phyloP scores from a whole-genome alignment of 2,797 vertebrate species.

The Mergus octosetaceus region DNA sequence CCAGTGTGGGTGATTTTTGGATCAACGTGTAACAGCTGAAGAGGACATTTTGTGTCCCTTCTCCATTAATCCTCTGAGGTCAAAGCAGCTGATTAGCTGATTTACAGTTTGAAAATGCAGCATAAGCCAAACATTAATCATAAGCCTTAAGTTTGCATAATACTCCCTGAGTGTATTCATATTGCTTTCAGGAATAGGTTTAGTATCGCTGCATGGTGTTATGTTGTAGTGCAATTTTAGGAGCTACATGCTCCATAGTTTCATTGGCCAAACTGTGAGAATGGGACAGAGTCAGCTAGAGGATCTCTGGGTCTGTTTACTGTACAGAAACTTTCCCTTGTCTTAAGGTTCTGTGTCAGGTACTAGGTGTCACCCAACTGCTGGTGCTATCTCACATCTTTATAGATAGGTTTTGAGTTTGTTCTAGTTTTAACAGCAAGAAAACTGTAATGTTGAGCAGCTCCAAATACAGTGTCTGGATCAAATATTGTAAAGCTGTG shows the following conservation, averaged over 20 bases:
- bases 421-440: background rate
- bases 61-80: background rate
- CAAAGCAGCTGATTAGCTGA: background rate
- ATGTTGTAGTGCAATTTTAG: background rate
- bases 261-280: background rate
- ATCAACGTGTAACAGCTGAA: background rate
- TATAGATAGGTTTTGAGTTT: background rate
- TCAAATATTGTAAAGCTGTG: background rate
- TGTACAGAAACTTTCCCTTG: background rate
- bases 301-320: background rate
- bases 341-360: background rate
- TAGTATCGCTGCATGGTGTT: background rate
- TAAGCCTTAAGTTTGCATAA: background rate
- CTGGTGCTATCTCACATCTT: background rate
- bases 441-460: background rate
- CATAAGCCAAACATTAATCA: background rate
- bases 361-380: background rate
- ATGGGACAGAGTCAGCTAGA: background rate
- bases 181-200: background rate
- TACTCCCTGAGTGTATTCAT: background rate
- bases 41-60: background rate
- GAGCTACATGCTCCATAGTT: background rate
- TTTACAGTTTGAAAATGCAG: background rate
- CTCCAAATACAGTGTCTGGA: background rate
- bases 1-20: background rate